Conservation (phyloP, 2,888 invertebrate genomes). For the Dynastes grantii region DNA sequence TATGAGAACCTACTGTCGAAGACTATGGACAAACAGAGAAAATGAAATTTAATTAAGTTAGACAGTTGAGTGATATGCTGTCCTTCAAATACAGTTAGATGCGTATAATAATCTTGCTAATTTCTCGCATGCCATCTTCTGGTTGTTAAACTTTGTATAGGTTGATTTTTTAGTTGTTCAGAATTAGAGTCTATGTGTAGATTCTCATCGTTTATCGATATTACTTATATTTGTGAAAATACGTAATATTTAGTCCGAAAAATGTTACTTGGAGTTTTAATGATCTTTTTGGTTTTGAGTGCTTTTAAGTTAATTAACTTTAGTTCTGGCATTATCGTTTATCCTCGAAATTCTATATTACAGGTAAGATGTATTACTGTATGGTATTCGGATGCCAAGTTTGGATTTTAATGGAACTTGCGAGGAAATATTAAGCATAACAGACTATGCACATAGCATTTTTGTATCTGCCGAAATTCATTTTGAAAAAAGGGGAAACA, state of each 20-base stretch:
- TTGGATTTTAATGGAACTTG: no score
- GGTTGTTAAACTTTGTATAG: neutral
- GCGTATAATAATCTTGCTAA: neutral
- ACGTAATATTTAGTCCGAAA: neutral
- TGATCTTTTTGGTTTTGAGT: neutral
- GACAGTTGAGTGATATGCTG: neutral
- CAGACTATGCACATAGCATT: no score
- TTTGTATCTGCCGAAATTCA: no score
- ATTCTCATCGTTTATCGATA: neutral
- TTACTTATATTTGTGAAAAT: neutral
- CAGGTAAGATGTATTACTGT: constrained; percentile 6
- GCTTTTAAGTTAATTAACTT: neutral
- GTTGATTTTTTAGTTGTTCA: neutral
- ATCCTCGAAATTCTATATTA: constrained; percentile 26
- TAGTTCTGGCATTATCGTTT: neutral
- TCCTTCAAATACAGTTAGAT: neutral
- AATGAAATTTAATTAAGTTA: neutral
- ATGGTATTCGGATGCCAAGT: no score
- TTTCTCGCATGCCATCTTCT: neutral
- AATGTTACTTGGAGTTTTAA: neutral
- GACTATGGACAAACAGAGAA: neutral
- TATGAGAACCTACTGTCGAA: neutral
- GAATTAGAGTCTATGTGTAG: neutral
- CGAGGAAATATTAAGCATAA: no score
- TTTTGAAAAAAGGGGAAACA: no score